Conservation (phyloP, 2,797 vertebrate genomes). For the Ctenopoma kingsleyae region DNA sequence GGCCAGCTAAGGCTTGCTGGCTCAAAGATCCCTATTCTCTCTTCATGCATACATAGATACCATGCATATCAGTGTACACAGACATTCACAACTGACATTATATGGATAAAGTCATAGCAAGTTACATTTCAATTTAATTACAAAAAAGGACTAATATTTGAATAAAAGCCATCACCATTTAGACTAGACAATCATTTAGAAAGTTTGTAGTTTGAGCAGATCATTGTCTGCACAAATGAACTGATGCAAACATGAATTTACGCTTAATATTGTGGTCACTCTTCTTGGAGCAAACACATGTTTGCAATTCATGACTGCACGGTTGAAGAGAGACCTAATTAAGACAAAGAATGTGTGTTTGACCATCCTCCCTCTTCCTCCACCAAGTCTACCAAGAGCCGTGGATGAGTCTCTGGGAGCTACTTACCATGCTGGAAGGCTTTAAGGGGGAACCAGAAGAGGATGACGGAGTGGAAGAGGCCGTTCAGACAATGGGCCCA, state of each 20-base stretch:
- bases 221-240: slow-evolving; percentile 12
- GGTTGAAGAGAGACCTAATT: slow-evolving; percentile 75
- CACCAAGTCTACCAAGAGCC: slow-evolving; percentile 47
- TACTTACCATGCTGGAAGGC: slow-evolving; percentile 97
- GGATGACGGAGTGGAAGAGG: slow-evolving; percentile 99
- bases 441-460: slow-evolving; percentile 99
- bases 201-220: slow-evolving; percentile 12
- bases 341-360: slow-evolving; percentile 78
- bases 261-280: slow-evolving; percentile 48
- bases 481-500: slow-evolving; percentile 99
- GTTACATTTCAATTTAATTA: slow-evolving; percentile 3
- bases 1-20: slow-evolving; percentile 66
- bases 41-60: slow-evolving; percentile 23
- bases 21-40: slow-evolving; percentile 70
- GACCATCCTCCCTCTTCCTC: slow-evolving; percentile 70
- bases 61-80: slow-evolving; percentile 41
- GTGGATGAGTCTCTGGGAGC: slow-evolving; percentile 71
- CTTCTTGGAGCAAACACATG: slow-evolving; percentile 63
- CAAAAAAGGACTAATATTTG: not conserved
- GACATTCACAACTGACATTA: slow-evolving; percentile 30
- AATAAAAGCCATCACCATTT: slow-evolving; percentile 1
- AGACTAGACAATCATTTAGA: slow-evolving; percentile 4
- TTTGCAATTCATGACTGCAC: slow-evolving; percentile 75
- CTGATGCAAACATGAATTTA: slow-evolving; percentile 17
- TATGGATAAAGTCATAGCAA: slow-evolving; percentile 2